Conservation (phyloP, 2,113 vertebrate species). For the Dromaius novaehollandiae region DNA sequence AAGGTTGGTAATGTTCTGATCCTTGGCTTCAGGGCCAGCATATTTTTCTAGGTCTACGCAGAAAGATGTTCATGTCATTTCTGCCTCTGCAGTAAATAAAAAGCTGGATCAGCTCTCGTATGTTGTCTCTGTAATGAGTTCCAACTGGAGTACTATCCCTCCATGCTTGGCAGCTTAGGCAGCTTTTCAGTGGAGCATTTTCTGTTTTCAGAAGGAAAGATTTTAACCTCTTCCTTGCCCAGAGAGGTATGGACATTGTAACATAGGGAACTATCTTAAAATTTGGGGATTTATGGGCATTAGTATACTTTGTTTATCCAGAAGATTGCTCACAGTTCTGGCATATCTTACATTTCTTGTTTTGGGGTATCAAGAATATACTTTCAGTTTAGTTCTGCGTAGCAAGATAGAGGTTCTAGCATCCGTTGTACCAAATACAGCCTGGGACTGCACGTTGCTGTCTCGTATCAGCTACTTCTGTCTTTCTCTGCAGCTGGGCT, state of each 20-base stretch:
- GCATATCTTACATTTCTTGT: neutral
- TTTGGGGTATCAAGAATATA: neutral
- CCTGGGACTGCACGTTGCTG: neutral
- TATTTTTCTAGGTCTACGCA: conserved; percentile 55
- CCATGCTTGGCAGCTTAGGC: conserved; percentile 44
- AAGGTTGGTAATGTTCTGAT: conserved; percentile 42
- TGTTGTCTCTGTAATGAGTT: conserved; percentile 52
- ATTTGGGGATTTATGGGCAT: neutral
- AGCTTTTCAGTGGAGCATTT: conserved; percentile 28
- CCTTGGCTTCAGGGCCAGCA: conserved; percentile 46
- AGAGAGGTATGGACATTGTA: neutral
- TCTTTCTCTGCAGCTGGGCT: neutral
- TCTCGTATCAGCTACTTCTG: neutral
- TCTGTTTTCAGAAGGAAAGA: neutral
- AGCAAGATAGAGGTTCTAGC: neutral
- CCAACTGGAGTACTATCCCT: conserved; percentile 49
- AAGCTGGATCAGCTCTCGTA: conserved; percentile 52
- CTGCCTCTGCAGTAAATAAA: conserved; percentile 58
- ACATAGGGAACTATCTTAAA: neutral
- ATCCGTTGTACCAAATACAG: neutral
- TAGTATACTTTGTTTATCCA: neutral
- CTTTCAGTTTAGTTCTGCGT: neutral
- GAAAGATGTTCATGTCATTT: conserved; percentile 60
- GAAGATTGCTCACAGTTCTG: neutral
- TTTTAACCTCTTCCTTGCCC: conserved; percentile 47